These are phyloP conservation scores for Lasioglossum villosulum DNA, from an alignment of 2,888 invertebrate genomes.

Conservation along the genomic window DNA sequence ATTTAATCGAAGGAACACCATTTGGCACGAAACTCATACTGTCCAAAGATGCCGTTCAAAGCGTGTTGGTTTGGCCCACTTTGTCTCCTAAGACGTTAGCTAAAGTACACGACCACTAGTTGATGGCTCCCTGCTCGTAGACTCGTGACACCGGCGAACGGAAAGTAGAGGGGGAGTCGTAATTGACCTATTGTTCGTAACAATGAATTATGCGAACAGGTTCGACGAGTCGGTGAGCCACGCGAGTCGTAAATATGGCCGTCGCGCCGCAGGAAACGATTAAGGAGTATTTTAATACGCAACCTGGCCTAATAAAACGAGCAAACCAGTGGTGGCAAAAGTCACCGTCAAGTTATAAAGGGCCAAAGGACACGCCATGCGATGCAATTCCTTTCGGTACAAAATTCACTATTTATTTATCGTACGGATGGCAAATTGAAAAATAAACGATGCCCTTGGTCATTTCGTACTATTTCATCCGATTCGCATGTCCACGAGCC, in stretches of 20 bases:
- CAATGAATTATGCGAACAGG: background rate
- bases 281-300: background rate
- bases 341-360: background rate
- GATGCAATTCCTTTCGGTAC: background rate
- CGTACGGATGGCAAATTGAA: background rate
- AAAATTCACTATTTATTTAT: background rate
- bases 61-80: constrained; percentile 4
- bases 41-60: background rate
- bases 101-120: constrained; percentile 3
- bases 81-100: background rate
- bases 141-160: background rate
- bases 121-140: background rate
- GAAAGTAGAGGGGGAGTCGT: background rate
- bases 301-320: background rate
- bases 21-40: background rate
- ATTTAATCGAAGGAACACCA: background rate
- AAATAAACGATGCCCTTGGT: background rate
- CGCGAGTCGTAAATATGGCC: background rate
- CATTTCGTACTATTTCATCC: background rate
- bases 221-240: background rate
- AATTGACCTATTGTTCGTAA: background rate
- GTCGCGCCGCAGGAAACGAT: background rate
- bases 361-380: background rate
- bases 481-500: too few relatives aligned
- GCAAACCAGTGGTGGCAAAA: background rate